Evolutionary conservation across 2,888 invertebrate species (phyloP), one percentile per base, ranked within the genome.

Genomic region (Acanthosepion lycidas): DNA sequence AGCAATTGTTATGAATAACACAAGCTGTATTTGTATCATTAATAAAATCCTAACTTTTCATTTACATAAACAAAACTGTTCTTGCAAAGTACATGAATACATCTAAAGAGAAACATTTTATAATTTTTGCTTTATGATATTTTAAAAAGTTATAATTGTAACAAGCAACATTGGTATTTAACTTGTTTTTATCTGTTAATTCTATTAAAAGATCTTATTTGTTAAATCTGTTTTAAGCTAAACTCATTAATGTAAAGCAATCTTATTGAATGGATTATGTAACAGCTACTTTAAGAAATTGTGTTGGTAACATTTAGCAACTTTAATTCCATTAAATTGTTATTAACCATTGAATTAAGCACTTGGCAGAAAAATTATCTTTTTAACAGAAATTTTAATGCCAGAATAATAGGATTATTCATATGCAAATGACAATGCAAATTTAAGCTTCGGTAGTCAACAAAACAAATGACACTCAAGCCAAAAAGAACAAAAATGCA

Each of bases 281-380:
- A 78, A n/a, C 78, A n/a, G 78, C 33, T 15, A 78, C n/a, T 78
- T 78, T 78, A 78, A n/a, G n/a, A 78, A 78, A 33, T 6, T 23
- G n/a, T 23, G n/a, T 78, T n/a, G n/a, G 78, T n/a, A 15, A 78
- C n/a, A 78, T 78, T 78, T 78, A 78, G 15, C 78, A 33, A 78
- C 78, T 33, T 78, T 78, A 78, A 78, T 78, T 78, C 78, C 78
- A 78, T 78, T 78, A 78, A 78, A 78, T 78, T 78, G n/a, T 15
- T n/a, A 78, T 78, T 33, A 78, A 78, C n/a, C 6, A 78, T 12
- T 78, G 78, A 78, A 78, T 78, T 78, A 78, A 78, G n/a, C 0
- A 78, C 12, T 64, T n/a, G 18, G 9, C 12, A 12, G n/a, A 78
- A 12, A 78, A n/a, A n/a, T 8, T 8, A 78, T 78, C 18, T 78